Evolutionary conservation across 2,113 vertebrate genomes (phyloP).

Genomic region (Falcunculus frontatus): DNA sequence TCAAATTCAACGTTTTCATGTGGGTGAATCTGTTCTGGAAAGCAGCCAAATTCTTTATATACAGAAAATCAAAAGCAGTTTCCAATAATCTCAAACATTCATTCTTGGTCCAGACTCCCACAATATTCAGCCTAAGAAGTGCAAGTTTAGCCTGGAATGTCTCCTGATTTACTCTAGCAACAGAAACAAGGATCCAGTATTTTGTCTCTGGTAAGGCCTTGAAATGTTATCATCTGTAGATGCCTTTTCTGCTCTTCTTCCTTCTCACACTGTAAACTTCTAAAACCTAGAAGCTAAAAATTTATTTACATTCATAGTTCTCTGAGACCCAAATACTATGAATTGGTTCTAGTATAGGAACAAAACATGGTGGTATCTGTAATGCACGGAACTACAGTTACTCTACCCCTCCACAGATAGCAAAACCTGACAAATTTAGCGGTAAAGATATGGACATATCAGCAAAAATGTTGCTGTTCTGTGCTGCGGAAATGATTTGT

Average conservation of each 20-base stretch:
- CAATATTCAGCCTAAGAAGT: not conserved
- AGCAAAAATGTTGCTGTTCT: not conserved
- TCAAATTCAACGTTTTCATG: not conserved
- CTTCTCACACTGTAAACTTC: not conserved
- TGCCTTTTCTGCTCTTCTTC: not conserved
- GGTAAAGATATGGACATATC: rapidly evolving
- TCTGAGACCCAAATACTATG: not conserved
- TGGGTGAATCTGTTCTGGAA: not conserved
- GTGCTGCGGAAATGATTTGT: rapidly evolving
- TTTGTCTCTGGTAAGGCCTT: not conserved
- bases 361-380: not conserved
- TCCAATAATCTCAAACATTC: not conserved
- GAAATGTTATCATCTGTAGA: not conserved
- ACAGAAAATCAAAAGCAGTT: not conserved
- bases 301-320: not conserved
- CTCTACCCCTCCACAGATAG: rapidly evolving
- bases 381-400: not conserved
- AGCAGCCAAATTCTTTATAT: not conserved
- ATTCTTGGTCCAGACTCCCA: not conserved
- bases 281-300: not conserved
- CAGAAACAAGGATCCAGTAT: not conserved
- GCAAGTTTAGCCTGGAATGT: not conserved
- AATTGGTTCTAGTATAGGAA: not conserved
- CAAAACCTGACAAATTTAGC: not conserved
- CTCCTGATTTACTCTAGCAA: not conserved